Percentiles rank a stretch among this genome's conserved stretches.
Evolutionary conservation across 2,888 invertebrate species (phyloP).

Genomic region (Dione juno): DNA sequence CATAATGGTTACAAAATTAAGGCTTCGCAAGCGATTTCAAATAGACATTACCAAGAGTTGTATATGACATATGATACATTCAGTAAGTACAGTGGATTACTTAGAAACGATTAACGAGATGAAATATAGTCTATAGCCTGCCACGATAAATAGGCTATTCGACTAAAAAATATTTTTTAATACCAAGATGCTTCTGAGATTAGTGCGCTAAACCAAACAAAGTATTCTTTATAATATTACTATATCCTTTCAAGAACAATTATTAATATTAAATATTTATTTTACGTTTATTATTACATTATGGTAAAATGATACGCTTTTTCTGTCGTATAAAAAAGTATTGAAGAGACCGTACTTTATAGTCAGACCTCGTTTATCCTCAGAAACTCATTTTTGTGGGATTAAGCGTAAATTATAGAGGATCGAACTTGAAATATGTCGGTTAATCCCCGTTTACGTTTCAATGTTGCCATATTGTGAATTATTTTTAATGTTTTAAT

Average conservation of each 20-base stretch:
- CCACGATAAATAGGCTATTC: no score
- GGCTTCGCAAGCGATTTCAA: no score
- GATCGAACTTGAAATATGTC: conserved; percentile 9
- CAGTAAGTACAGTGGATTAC: no score
- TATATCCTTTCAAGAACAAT: background rate
- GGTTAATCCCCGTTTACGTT: conserved; percentile 19
- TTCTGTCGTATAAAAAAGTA: conserved; percentile 16
- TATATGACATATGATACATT: no score
- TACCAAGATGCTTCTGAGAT: background rate
- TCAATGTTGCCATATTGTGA: conserved; percentile 8
- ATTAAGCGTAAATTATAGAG: conserved; percentile 25
- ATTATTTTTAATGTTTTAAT: background rate
- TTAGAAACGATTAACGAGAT: background rate
- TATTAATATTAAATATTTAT: conserved; percentile 11
- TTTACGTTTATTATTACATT: conserved; percentile 1
- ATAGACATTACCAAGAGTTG: no score
- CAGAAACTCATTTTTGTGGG: conserved; percentile 24
- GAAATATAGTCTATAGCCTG: no score
- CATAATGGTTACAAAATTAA: background rate
- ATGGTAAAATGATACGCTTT: conserved; percentile 1
- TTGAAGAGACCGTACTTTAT: conserved; percentile 13
- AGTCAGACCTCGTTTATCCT: conserved; percentile 26
- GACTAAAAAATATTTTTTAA: no score
- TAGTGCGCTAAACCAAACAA: no score
- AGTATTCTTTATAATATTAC: background rate